Base-by-base conservation (phyloP, 2,888 invertebrate genomes). In the Tridacna gigas region DNA sequence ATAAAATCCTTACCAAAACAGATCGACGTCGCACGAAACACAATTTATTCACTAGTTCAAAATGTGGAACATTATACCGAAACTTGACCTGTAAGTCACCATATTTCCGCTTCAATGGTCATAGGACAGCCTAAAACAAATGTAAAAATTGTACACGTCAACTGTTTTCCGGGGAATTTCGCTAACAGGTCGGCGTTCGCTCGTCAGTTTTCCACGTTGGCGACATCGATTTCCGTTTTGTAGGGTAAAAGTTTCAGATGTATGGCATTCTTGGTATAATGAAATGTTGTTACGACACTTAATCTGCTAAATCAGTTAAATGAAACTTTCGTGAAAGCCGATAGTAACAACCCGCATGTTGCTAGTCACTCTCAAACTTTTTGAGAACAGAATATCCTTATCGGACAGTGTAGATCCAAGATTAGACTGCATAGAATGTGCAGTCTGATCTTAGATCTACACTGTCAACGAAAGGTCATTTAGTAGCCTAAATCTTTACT, bases 1-100 rank as follows among this genome's bases (percentile, higher is more conserved):
- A 61, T 60, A 11, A 61, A 74, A 60, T 61, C 74, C 61, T 74
- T 26, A 74, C 60, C 69, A 69, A 69, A 15, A 22, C 73, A 73
- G n/a, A 51, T 73, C 25, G 26, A 73, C 37, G 26, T 60, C 60
- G 61, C 74, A 20, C 28, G n/a, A 45, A n/a, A 22, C 5, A 45
- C 1, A 18, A 47, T 9, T 47, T 47, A n/a, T 18, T 18, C 18
- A 28, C 15, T 25, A 61, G 74, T 74, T 74, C 74, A 74, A 15
- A 28, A 74, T 74, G 74, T 74, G 74, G 74, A 74, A 74, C 74
- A 60, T 37, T 28, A 7, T 26, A 65, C 25, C 11, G 65, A 28
- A 28, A 28, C 25, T 26, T 15, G 7, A 65, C 28, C 25, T 26
- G 65, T 65, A 65, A 65, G 65, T 65, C 18, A 22, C 15, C 15